Conservation (phyloP, 2,888 invertebrate species). For the Agriotes lineatus region DNA sequence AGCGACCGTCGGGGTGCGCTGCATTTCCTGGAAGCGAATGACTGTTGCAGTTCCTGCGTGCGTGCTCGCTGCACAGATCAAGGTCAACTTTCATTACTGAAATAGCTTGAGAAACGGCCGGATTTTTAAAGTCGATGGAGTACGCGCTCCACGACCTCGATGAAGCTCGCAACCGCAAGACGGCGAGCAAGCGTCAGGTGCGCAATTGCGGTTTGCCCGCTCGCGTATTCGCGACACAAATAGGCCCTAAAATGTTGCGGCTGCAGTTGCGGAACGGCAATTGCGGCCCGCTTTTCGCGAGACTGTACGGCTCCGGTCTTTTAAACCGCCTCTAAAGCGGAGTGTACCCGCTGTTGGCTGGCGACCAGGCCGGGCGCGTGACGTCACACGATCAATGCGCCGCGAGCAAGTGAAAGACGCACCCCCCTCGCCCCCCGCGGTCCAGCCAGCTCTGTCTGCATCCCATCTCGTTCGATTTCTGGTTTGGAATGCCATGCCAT, state of each 20-base stretch:
- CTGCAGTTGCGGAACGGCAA: slow-evolving; percentile 20
- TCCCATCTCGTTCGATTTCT: slow-evolving; percentile 35
- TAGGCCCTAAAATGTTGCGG: slow-evolving; percentile 25
- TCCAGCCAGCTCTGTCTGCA: slow-evolving; percentile 29
- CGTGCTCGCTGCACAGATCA: neutral
- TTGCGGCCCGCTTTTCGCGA: slow-evolving; percentile 23
- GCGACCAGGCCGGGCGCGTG: slow-evolving; percentile 50
- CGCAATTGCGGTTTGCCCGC: slow-evolving; percentile 27
- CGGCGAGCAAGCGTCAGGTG: slow-evolving; percentile 16
- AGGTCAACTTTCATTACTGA: slow-evolving; percentile 22
- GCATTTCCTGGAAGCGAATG: no score
- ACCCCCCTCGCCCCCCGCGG: slow-evolving; percentile 21
- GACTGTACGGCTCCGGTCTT: slow-evolving; percentile 42
- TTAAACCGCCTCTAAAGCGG: slow-evolving; percentile 37
- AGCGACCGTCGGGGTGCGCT: no score
- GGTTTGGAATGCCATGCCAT: slow-evolving; percentile 28
- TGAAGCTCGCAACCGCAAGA: slow-evolving; percentile 9
- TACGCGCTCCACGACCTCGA: slow-evolving; percentile 33
- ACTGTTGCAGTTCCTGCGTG: slow-evolving; percentile 12
- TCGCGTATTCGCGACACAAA: slow-evolving; percentile 27
- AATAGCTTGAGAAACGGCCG: slow-evolving; percentile 11
- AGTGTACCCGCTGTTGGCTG: slow-evolving; percentile 50
- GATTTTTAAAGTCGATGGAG: slow-evolving; percentile 28
- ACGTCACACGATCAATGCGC: slow-evolving; percentile 53
- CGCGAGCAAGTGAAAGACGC: slow-evolving; percentile 45